phyloP scores from a whole-genome alignment of 2,113 vertebrate species.

The Lophochroa leadbeateri region DNA sequence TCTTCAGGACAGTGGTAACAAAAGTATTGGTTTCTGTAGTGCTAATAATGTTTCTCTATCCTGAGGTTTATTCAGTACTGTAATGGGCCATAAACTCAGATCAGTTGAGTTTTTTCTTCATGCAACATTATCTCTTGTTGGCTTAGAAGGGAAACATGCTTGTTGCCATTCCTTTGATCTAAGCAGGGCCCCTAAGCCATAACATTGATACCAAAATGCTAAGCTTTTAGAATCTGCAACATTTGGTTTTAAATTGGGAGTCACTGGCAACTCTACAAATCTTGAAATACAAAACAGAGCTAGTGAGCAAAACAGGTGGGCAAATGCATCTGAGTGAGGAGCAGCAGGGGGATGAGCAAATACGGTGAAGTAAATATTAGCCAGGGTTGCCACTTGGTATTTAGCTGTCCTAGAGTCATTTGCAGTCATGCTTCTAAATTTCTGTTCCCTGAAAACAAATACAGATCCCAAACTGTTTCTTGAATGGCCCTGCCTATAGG shows the following conservation, averaged over 20 bases:
- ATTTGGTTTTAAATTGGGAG: neutral
- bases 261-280: neutral
- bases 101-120: neutral
- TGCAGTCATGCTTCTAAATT: neutral
- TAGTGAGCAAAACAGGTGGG: neutral
- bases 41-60: neutral
- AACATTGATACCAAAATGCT: neutral
- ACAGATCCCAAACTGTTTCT: neutral
- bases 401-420: neutral
- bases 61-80: neutral
- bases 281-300: neutral
- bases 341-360: neutral
- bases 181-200: neutral
- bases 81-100: neutral
- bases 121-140: neutral
- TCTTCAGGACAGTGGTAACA: neutral
- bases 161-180: neutral
- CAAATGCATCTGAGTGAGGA: neutral
- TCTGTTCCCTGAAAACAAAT: neutral
- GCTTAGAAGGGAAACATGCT: neutral
- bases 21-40: neutral
- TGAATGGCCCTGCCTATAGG: neutral
- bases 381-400: neutral
- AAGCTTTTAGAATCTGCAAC: neutral
- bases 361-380: neutral